These are phyloP conservation scores for Enteromius unitaeniatus DNA, from an alignment of 2,797 vertebrate genomes.

Conservation along the genomic window DNA sequence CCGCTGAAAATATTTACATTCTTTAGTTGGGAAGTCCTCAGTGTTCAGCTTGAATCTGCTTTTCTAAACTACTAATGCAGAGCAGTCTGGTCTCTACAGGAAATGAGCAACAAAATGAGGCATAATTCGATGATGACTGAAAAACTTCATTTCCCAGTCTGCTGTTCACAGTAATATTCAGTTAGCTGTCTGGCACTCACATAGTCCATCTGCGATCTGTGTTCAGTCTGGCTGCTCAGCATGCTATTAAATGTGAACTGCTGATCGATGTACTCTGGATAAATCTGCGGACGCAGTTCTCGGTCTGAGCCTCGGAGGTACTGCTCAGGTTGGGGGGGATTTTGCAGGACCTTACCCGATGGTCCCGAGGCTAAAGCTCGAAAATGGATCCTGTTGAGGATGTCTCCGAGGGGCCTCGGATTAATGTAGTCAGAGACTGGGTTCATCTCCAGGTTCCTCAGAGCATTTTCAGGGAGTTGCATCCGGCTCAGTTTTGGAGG, in stretches of 20 bases:
- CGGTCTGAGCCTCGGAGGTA: constrained; percentile 19
- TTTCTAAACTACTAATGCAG: not conserved
- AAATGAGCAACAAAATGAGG: not conserved
- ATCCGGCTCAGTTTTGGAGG: constrained; percentile 62
- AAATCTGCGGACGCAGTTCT: constrained; percentile 29
- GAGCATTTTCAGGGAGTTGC: constrained; percentile 59
- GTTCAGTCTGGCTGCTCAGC: constrained; percentile 28
- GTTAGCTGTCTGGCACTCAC: constrained; percentile 3
- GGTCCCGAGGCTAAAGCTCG: constrained; percentile 8
- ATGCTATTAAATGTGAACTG: constrained; percentile 34
- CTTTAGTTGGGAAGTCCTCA: not conserved
- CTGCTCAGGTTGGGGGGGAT: constrained; percentile 36
- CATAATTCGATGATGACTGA: not conserved
- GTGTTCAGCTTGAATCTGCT: not conserved
- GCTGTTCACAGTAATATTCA: constrained; percentile 27
- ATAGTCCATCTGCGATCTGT: constrained; percentile 33
- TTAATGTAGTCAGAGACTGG: not conserved
- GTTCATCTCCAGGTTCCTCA: constrained; percentile 58
- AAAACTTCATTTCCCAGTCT: constrained; percentile 13
- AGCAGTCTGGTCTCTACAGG: not conserved
- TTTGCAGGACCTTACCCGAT: constrained; percentile 41
- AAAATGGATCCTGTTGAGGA: constrained; percentile 58
- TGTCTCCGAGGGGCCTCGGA: constrained; percentile 51
- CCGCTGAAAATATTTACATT: constrained; percentile 39
- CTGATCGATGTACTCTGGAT: constrained; percentile 43